phyloP scores from a whole-genome alignment of 2,113 vertebrate species.

The Ictidomys tridecemlineatus region DNA sequence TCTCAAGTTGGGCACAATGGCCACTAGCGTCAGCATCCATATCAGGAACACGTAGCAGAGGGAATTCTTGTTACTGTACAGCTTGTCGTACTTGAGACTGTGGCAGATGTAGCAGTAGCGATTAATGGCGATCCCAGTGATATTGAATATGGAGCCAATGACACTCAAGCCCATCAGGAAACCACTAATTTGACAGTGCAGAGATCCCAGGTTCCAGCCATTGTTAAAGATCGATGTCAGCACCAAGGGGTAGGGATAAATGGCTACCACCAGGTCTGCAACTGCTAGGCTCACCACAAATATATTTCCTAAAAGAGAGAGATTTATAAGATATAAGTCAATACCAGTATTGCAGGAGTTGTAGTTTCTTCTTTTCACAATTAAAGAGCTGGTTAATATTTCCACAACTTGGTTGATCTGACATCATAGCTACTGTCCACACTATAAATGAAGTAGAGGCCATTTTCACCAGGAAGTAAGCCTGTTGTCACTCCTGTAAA shows the following conservation, averaged over 20 bases:
- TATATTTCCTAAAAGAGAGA: constrained; percentile 92
- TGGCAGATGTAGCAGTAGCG: constrained; percentile 99
- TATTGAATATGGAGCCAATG: constrained; percentile 98
- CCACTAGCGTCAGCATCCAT: constrained; percentile 94
- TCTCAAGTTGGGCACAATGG: constrained; percentile 95
- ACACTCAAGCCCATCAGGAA: constrained; percentile 98
- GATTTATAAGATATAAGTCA: not conserved
- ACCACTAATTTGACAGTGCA: constrained; percentile 97
- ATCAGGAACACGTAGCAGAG: constrained; percentile 95
- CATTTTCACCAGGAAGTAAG: not conserved
- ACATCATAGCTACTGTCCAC: rapidly evolving
- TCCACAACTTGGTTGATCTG: not conserved
- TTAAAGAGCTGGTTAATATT: not conserved
- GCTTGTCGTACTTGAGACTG: constrained; percentile 95
- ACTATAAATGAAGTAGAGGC: not conserved
- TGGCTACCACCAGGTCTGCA: constrained; percentile 96
- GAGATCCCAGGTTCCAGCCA: constrained; percentile 94
- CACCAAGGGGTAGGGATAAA: constrained; percentile 97
- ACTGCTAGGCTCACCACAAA: constrained; percentile 95
- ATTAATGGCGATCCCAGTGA: constrained; percentile 97
- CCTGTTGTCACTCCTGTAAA: not conserved
- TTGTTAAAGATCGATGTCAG: constrained; percentile 95
- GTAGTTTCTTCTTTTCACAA: not conserved
- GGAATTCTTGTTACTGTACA: constrained; percentile 95
- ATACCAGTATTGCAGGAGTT: rapidly evolving